These are phyloP conservation scores for Eristalis pertinax DNA, from an alignment of 2,888 invertebrate species.

Conservation along the genomic window DNA sequence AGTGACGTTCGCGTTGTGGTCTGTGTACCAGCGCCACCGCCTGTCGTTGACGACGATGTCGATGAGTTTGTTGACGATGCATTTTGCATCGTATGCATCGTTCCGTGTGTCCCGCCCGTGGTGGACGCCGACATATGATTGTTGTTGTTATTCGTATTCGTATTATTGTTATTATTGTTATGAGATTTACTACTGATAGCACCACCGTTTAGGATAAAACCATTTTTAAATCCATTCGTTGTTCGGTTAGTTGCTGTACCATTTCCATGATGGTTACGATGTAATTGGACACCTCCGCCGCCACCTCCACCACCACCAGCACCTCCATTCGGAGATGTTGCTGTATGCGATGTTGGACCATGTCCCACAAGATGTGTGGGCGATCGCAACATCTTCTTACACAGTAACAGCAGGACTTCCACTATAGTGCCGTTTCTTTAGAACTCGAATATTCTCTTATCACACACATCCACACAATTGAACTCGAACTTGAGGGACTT, in stretches of 20 bases:
- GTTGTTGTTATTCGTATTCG: conserved; percentile 60
- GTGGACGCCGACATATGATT: conserved; percentile 65
- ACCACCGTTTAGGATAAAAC: conserved; percentile 70
- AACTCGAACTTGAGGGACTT: too few relatives aligned
- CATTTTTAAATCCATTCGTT: conserved; percentile 71
- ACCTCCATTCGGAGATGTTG: conserved; percentile 54
- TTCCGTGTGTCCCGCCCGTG: conserved; percentile 7
- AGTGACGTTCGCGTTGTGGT: conserved; percentile 84
- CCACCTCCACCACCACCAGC: conserved; percentile 31
- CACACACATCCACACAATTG: background rate
- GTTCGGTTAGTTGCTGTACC: conserved; percentile 36
- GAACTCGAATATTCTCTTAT: background rate
- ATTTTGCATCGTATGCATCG: conserved; percentile 5
- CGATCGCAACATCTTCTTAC: conserved; percentile 82
- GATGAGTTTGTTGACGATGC: conserved; percentile 56
- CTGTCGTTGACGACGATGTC: conserved; percentile 57
- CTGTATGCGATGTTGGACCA: conserved; percentile 77
- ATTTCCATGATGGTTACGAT: conserved; percentile 66
- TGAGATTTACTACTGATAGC: conserved; percentile 64
- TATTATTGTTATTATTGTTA: conserved; percentile 69
- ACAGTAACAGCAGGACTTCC: conserved; percentile 74
- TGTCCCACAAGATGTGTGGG: conserved; percentile 82
- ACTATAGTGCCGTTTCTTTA: conserved; percentile 71
- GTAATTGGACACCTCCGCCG: conserved; percentile 39
- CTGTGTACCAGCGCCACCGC: conserved; percentile 76